Evolutionary conservation across 2,113 vertebrate genomes (phyloP).

Genomic region (Aix galericulata): DNA sequence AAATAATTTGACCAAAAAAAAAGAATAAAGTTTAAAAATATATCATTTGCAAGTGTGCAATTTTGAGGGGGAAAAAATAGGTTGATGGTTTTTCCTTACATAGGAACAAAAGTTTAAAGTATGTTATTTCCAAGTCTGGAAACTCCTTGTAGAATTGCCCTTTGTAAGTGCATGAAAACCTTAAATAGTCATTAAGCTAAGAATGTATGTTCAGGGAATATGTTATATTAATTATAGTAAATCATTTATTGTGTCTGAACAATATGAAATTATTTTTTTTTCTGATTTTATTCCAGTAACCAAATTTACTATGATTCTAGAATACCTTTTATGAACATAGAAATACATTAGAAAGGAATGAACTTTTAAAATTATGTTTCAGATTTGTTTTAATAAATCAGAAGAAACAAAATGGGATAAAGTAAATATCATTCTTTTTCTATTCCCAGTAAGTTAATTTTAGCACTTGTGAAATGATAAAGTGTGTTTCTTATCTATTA

Average conservation of each 20-base stretch:
- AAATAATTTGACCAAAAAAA: neutral
- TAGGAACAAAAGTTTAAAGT: constrained; percentile 16
- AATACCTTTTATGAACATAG: neutral
- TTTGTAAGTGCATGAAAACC: neutral
- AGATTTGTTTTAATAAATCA: neutral
- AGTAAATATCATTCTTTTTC: neutral
- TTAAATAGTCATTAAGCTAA: neutral
- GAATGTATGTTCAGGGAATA: neutral
- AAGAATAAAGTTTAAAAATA: neutral
- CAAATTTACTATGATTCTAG: neutral
- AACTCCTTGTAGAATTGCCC: neutral
- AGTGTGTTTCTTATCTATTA: neutral
- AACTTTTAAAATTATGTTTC: neutral
- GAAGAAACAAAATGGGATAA: neutral
- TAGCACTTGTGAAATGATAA: neutral
- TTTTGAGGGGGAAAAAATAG: neutral
- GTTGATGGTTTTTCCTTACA: neutral
- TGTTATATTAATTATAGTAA: neutral
- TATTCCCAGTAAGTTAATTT: neutral
- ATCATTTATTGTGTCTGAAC: neutral
- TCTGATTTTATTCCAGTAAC: neutral
- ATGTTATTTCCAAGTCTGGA: constrained; percentile 1
- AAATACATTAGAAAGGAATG: neutral
- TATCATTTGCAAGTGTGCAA: neutral
- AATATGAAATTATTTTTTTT: neutral